Evolutionary conservation across 2,888 invertebrate genomes (phyloP).

Genomic region (Homarus gammarus): DNA sequence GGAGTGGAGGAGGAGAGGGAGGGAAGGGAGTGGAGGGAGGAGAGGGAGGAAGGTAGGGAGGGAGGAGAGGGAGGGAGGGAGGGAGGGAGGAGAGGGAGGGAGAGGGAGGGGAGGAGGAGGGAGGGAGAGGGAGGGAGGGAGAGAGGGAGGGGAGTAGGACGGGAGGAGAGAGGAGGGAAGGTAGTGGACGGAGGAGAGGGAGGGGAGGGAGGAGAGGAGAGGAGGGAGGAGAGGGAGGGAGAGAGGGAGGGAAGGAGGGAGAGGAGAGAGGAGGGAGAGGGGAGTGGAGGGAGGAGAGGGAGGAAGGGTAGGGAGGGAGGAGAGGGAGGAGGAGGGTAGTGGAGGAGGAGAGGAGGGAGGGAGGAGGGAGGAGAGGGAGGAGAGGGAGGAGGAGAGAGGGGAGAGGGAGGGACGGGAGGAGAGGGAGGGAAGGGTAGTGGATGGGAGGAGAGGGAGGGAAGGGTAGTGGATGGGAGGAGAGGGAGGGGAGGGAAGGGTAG

Average conservation of each 20-base stretch:
- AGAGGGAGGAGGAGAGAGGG: background rate
- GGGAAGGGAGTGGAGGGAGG: background rate
- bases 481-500: too few species aligned
- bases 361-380: background rate
- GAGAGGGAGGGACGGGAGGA: too few species aligned
- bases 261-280: too few species aligned
- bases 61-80: too few species aligned
- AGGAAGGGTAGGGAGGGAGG: background rate
- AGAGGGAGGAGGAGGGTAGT: background rate
- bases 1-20: background rate
- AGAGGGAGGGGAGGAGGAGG: background rate
- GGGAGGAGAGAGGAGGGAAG: too few species aligned
- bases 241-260: background rate
- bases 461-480: too few species aligned
- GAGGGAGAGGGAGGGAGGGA: too few species aligned
- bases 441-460: too few species aligned
- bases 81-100: too few species aligned
- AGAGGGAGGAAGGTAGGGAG: background rate
- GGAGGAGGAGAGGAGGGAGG: background rate
- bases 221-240: background rate
- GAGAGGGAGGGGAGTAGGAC: too few species aligned
- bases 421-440: too few species aligned
- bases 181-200: background rate
- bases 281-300: background rate
- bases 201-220: background rate